Percentiles rank a stretch among this genome's conserved stretches.
These are phyloP conservation scores for Anodontia alba DNA, from an alignment of 2,888 invertebrate species.

Conservation along the genomic window DNA sequence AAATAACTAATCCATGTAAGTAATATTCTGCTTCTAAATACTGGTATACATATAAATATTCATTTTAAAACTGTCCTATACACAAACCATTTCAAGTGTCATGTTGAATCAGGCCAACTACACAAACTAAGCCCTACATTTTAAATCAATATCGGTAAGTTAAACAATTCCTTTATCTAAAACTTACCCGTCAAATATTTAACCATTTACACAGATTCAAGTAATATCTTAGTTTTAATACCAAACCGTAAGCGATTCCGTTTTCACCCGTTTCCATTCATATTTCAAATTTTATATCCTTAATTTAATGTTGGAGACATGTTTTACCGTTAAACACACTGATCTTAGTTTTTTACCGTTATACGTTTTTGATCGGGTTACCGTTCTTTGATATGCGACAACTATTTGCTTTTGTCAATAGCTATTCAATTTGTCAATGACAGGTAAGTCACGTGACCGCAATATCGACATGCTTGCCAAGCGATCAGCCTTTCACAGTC, in stretches of 20 bases:
- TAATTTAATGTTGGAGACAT: background rate
- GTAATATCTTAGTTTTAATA: background rate
- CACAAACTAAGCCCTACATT: constrained; percentile 16
- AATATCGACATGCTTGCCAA: constrained; percentile 27
- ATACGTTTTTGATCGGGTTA: constrained; percentile 23
- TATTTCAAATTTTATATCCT: background rate
- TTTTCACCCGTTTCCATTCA: constrained; percentile 11
- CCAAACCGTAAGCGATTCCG: background rate
- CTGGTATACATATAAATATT: background rate
- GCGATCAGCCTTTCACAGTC: constrained; percentile 19
- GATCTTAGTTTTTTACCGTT: constrained; percentile 10
- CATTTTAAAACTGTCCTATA: background rate
- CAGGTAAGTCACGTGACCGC: constrained; percentile 23
- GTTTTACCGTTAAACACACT: constrained; percentile 30
- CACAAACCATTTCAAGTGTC: constrained; percentile 6
- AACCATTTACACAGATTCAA: background rate
- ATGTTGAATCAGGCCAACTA: constrained; percentile 11
- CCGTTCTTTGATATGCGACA: constrained; percentile 28
- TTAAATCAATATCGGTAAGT: constrained; percentile 11
- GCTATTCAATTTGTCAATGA: constrained; percentile 22
- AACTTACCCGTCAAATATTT: constrained; percentile 9
- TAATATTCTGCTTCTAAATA: too few species aligned
- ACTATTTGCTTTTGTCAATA: constrained; percentile 25
- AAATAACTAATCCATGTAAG: too few species aligned
- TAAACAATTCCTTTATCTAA: constrained; percentile 8